phyloP scores from a whole-genome alignment of 64 coral and sea anemone genomes.

The Porites australiensis region DNA sequence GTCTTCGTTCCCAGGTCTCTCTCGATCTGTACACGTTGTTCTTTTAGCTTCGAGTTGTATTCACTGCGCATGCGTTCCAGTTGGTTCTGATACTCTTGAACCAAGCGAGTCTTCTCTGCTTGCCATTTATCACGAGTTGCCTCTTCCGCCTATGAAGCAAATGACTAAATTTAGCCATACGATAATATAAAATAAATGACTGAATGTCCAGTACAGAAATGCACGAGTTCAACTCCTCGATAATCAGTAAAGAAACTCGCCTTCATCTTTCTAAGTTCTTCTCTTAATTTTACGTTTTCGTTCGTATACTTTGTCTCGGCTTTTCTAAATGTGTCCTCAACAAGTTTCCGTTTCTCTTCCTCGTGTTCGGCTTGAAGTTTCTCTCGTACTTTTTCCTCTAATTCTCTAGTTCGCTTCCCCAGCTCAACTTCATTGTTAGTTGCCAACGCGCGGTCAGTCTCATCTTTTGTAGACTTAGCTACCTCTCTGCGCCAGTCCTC shows the following conservation, averaged over 20 bases:
- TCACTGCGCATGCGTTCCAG: slow-evolving; percentile 65
- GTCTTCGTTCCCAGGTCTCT: slow-evolving; percentile 71
- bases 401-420: slow-evolving; percentile 44
- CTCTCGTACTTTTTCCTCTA: slow-evolving; percentile 38
- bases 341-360: slow-evolving; percentile 65
- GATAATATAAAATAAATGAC: background rate
- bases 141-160: background rate
- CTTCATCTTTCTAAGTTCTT: slow-evolving; percentile 66
- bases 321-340: slow-evolving; percentile 52
- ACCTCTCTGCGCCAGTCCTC: slow-evolving; percentile 69
- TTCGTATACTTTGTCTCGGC: slow-evolving; percentile 51
- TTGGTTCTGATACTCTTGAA: slow-evolving; percentile 44
- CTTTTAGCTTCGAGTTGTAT: slow-evolving; percentile 57
- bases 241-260: slow-evolving; percentile 1
- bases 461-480: slow-evolving; percentile 58
- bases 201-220: too few relatives aligned
- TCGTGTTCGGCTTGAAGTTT: slow-evolving; percentile 33
- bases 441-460: slow-evolving; percentile 83
- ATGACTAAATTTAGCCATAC: background rate
- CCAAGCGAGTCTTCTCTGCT: slow-evolving; percentile 20
- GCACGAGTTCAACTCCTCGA: too few relatives aligned
- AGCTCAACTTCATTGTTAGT: slow-evolving; percentile 75
- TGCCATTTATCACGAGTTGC: slow-evolving; percentile 3
- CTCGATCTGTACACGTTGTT: slow-evolving; percentile 54
- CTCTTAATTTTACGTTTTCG: slow-evolving; percentile 72